These are phyloP conservation scores for Zonitis immaculata DNA, from an alignment of 2,888 invertebrate species.

Conservation along the genomic window DNA sequence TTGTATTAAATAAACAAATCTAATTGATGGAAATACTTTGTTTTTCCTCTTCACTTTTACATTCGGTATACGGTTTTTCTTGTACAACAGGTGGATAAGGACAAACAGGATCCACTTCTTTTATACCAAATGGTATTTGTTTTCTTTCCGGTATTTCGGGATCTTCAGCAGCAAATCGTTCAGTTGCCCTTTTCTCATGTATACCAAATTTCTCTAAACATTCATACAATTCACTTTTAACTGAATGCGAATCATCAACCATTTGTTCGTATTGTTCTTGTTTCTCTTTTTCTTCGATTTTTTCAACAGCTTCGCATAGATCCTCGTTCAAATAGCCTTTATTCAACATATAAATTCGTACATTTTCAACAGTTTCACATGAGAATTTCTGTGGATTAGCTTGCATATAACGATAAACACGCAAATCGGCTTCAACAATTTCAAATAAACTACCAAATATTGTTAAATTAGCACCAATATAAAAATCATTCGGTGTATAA, in stretches of 20 bases:
- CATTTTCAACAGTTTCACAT: constrained; percentile 60
- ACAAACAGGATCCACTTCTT: background rate
- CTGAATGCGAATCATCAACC: background rate
- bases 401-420: constrained; percentile 70
- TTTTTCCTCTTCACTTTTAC: background rate
- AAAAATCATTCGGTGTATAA: constrained; percentile 75
- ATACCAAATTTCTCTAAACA: background rate
- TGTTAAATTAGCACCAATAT: constrained; percentile 68
- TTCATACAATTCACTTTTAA: background rate
- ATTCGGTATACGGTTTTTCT: background rate
- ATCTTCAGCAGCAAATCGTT: background rate
- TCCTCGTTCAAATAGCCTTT: constrained; percentile 61
- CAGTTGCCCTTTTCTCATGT: background rate
- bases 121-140: background rate
- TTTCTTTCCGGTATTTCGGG: background rate
- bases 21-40: background rate
- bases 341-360: constrained; percentile 64
- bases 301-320: background rate
- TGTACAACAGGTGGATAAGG: background rate
- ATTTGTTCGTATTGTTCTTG: background rate
- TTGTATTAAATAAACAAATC: too few relatives aligned
- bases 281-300: background rate
- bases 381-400: constrained; percentile 69
- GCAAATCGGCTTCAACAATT: constrained; percentile 56
- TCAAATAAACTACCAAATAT: constrained; percentile 71